A percentile compares a stretch with the other conserved stretches of the same genome.
phyloP scores from a whole-genome alignment of 2,113 vertebrate genomes.

The Onychostoma macrolepis region DNA sequence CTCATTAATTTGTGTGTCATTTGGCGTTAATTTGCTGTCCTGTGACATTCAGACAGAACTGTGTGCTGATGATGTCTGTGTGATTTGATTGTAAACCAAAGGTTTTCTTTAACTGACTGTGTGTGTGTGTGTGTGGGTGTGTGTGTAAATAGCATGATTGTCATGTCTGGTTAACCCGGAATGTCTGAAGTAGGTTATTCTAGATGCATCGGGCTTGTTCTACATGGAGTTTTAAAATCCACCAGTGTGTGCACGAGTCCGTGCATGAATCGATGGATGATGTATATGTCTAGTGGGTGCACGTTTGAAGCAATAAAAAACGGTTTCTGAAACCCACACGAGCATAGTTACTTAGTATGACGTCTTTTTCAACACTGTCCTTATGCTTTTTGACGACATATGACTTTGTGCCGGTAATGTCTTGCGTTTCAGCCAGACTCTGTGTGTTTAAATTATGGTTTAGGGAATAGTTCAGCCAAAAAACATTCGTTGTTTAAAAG shows the following conservation, averaged over 20 bases:
- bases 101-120: conserved; percentile 5
- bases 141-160: conserved; percentile 10
- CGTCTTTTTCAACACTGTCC: background rate
- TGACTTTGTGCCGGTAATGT: background rate
- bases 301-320: background rate
- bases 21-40: background rate
- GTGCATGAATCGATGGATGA: background rate
- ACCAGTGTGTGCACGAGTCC: background rate
- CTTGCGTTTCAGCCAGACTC: background rate
- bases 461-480: background rate
- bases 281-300: background rate
- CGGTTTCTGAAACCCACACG: conserved; percentile 1
- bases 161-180: conserved; percentile 23
- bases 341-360: background rate
- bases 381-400: background rate
- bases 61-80: background rate
- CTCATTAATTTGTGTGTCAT: conserved; percentile 15
- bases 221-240: conserved; percentile 6
- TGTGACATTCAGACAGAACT: background rate
- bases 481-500: background rate
- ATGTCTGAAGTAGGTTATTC: conserved; percentile 46
- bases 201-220: conserved; percentile 14
- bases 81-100: background rate
- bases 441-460: background rate
- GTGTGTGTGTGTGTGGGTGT: background rate